Base-by-base conservation (phyloP, 2,888 invertebrate species). In the Antheraea yamamai region DNA sequence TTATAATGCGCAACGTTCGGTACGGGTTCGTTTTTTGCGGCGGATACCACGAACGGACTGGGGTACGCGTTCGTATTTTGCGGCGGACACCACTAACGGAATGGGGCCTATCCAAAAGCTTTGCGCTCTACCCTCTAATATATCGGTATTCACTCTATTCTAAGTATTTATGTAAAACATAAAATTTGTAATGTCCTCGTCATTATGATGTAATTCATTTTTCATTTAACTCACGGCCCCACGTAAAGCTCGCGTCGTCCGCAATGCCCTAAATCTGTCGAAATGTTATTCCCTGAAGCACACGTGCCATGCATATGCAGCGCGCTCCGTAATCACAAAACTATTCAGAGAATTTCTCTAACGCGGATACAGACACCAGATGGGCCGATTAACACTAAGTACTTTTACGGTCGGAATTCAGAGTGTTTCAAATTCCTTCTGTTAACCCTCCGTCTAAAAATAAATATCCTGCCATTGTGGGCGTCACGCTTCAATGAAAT, bases 291-390 rank as follows among this genome's bases (percentile, higher is more conserved):
- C 64, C 16, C 64, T 14, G 26, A 66, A 30, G 30, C 1, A 66
- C 64, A 66, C 64, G 64, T 30, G 64, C 64, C 26, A 30, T 16
- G 16, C 64, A 66, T 30, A 66, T 66, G 64, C 12, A 47, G 12
- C 64, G 64, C 64, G 64, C 0, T 16, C 16, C 14, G 30, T 30
- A 66, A 66, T 66, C 64, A 30, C 64, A 26, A 30, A 66, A 66
- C 64, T 66, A 66, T 66, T 66, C 64, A 30, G 30, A 26, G 30
- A 66, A 66, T 66, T 66, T 66, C 64, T 30, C 18, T 20, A 66
- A 66, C 64, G 64, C 30, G 26, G 64, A 66, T 66, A 66, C 30
- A 30, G 16, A 66, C 16, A 66, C 64, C 64, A 66, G 64, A 66
- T 66, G 64, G 30, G 64, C 30, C 20, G 30, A 16, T 61, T 23